Base-by-base conservation (phyloP, 2,797 vertebrate species). In the Synaphobranchus kaupii region DNA sequence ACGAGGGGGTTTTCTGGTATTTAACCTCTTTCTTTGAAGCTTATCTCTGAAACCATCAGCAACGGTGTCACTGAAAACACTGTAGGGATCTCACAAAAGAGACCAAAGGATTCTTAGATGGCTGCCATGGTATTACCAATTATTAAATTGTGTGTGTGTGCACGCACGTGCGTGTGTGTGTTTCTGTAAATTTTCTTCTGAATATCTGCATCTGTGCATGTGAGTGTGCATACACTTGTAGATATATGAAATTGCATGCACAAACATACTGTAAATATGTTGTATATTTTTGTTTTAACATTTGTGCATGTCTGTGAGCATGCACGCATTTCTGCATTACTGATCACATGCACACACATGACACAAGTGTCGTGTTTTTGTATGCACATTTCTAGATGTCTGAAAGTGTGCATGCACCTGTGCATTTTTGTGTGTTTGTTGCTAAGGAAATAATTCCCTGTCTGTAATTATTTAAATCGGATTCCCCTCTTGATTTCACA, bases 391-490 rank as follows among this genome's bases (percentile, higher is more conserved):
- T 39, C 39, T 47, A 13, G 15, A 2, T 78, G 15, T 71, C 17
- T 44, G 31, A 78, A 7, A 34, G 73, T 22, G 4, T 34, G 80
- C 25, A 31, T 15, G 25, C 5, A 25, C 10, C n/a, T 28, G 10
- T 4, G 25, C n/a, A 8, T 83, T 25, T 13, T n/a, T 0, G 80
- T 83, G 47, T 5, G 4, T 28, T 82, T 15, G 10, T 83, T 91
- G 93, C 92, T 88, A 90, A 90, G 87, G 85, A 93, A 90, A 93
- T 92, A 92, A 91, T 91, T 92, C 56, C 86, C 90, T 91, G 88
- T 88, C 89, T 91, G 92, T 94, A 92, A 94, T 95, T 94, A 95
- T 94, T 95, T 93, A 94, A 95, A 95, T 95, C 87, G 88, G 94
- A 94, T 90, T 90, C 87, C 68, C 86, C 84, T 92, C 90, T 90